Percentiles rank a stretch among this genome's conserved stretches.
These are phyloP conservation scores for Formica exsecta DNA, from an alignment of 1,140 invertebrate species.

Conservation along the genomic window DNA sequence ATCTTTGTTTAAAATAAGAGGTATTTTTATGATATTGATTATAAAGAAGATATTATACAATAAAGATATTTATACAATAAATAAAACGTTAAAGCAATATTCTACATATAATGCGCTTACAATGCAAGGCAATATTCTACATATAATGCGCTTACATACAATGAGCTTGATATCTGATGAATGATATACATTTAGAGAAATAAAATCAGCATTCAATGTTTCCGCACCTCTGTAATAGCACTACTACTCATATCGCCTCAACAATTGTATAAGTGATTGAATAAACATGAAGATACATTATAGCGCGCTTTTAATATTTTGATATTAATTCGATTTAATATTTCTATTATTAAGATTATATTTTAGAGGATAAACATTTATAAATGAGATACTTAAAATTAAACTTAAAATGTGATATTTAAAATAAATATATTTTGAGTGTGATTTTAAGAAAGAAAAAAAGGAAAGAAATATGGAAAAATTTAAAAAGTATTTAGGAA, in stretches of 20 bases:
- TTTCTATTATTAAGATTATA: conserved; percentile 4
- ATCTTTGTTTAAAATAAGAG: too few species aligned
- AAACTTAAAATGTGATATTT: too few species aligned
- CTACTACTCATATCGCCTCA: background rate
- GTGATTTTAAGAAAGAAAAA: background rate
- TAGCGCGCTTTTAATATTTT: background rate
- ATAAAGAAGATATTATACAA: too few species aligned
- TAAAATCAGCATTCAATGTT: background rate
- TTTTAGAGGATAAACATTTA: background rate
- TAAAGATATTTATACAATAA: background rate
- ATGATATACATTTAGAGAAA: background rate
- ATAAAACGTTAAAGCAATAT: background rate
- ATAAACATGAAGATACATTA: background rate
- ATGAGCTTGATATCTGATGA: background rate
- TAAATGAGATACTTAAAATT: background rate
- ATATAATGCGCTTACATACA: background rate
- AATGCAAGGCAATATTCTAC: too few species aligned
- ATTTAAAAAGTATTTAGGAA: background rate
- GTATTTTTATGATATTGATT: too few species aligned
- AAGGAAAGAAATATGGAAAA: background rate
- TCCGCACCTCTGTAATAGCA: background rate
- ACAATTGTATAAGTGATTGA: background rate
- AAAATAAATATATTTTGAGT: background rate
- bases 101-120: background rate
- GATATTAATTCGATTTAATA: too few species aligned